Evolutionary conservation across 2,888 invertebrate species (phyloP), one percentile per base, ranked within the genome.

Genomic region (Callyntrura guangdongensis): DNA sequence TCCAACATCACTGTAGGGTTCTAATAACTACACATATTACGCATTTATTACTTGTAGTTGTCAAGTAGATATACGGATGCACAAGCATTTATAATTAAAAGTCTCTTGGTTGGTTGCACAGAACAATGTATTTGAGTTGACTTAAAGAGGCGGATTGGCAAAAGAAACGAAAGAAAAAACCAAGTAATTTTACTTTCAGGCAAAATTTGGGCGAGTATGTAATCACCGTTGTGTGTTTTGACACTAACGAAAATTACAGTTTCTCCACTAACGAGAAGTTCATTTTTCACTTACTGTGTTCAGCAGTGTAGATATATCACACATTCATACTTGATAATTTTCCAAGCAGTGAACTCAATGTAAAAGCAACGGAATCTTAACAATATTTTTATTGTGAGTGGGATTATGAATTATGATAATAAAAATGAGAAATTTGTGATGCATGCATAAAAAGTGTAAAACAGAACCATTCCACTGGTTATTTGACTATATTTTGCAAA

Each of bases 221-320:
- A 36, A 36, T 36, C 36, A 36, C 3, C 36, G 36, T 69, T 36
- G 27, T 36, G 27, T 69, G 45, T 14, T 27, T 45, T 45, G 27
- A 69, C 69, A 5, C 17, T n/a, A 69, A n/a, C 45, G 9, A 69
- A 27, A 69, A 8, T 36, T 12, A 36, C 72, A 47, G 45, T 74
- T 74, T 74, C 72, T 47, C 72, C 47, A 74, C 72, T 74, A 74
- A 74, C 47, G 72, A 74, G 47, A 74, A 74, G 20, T 45, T 74
- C 47, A 74, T 49, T 47, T 47, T 74, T 0, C 45, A 36, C 5
- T 9, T 36, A 25, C 27, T 45, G 12, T 74, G 72, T 1, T 74
- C 47, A 47, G 6, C 36, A 36, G 36, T 4, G 3, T 11, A 9
- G n/a, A 53, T 72, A 47, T 72, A n/a, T n/a, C n/a, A n/a, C n/a